Evolutionary conservation across 2,797 vertebrate species (phyloP), one percentile per base, ranked within the genome.

Genomic region (Hyperoplus lanceolatus): DNA sequence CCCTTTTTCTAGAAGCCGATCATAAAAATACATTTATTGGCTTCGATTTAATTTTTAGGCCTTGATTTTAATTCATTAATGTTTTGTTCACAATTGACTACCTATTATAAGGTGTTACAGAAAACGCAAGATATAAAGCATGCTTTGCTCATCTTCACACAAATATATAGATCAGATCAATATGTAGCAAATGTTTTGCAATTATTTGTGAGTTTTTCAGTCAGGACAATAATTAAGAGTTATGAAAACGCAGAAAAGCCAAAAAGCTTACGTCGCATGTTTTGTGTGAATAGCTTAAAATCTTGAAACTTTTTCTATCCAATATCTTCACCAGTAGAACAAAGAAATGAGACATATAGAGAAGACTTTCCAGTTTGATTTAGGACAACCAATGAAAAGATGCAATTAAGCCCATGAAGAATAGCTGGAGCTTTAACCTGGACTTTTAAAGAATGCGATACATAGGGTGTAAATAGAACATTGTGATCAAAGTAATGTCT

Each of bases 371-470:
- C n/a, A 8, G 56, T 55, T 64, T 66, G 55, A 75, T 87, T 80
- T 59, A 86, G 46, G n/a, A 8, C 45, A 0, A 54, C 16, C 18
- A 14, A 76, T 74, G 67, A 87, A 87, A 88, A 81, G 56, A 70
- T 16, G 61, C 56, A 57, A 66, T 87, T 81, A 74, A 79, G 18
- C 45, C 21, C 36, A 57, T 66, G 81, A 60, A 87, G 69, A 75
- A 54, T 29, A 60, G 21, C 36, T 6, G 2, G 15, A 36, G 76
- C 46, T 78, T 85, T 90, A 75, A 87, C 73, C 73, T 87, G 85
- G 70, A 51, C 45, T 57, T 59, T 84, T 65, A 58, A 78, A 3
- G 42, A 21, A 1, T 53, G 63, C 29, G 79, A 79, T 42, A 62
- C 41, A 45, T 1, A 21, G 15, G 8, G 55, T 51, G 65, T 77